Evolutionary conservation across 2,888 invertebrate species (phyloP), one percentile per base, ranked within the genome.

Genomic region (Punctoribates punctum): DNA sequence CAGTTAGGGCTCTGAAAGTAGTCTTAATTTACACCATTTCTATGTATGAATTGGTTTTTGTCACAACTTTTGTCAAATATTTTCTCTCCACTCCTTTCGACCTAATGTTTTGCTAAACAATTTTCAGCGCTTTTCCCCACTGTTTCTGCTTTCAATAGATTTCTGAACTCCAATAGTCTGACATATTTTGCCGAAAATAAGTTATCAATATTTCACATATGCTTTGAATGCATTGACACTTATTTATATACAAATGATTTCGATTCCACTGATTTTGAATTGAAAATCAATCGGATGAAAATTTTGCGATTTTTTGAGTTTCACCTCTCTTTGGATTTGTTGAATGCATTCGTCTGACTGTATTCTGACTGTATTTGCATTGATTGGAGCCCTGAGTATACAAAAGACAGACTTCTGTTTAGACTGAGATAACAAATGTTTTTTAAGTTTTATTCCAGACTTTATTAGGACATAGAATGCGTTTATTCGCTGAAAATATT

Each of bases 331-430:
- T 23, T 46, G 17, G 13, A 15, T 20, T 65, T 34, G 25, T 29
- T 65, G 17, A 17, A 65, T 65, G 25, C 65, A 65, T 34, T 34
- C 34, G 25, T 57, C 25, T 23, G 23, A 13, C 20, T 42, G 13
- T 13, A 42, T 42, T 57, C 25, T 23, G 23, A 13, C 20, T 42
- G 13, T 13, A 42, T 42, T 42, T 42, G 42, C 57, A 23, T 57
- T 57, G 6, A 57, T 23, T 57, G 5, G 23, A 23, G 51, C 20
- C 8, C n/a, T 20, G n/a, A 57, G 20, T 23, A 57, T 62, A 70
- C 34, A 70, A 70, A 70, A 70, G 70, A 62, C 29, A 42, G 46
- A 46, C 70, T 70, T 70, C 70, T 70, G 70, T 70, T 70, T 11
- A 46, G 23, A 70, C 42, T 23, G 70, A 70, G 70, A 70, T 70